Evolutionary conservation across 2,113 vertebrate genomes (phyloP).

Genomic region (Ophthalmolycus amberensis): DNA sequence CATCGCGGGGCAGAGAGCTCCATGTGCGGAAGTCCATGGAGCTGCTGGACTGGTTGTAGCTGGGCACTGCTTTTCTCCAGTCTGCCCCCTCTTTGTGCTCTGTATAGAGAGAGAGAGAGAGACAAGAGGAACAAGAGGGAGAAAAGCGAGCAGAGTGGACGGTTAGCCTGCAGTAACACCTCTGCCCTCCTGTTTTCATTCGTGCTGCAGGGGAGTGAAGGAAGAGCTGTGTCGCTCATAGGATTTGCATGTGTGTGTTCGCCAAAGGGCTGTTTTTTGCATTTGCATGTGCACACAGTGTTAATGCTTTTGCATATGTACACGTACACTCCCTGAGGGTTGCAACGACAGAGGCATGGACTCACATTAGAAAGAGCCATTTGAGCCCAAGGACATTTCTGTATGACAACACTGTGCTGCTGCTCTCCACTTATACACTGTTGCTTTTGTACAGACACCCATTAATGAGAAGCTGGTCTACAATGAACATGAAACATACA

Average conservation of each 20-base stretch:
- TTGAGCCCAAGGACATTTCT: slow-evolving; percentile 30
- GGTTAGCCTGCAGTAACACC: slow-evolving; percentile 34
- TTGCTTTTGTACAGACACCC: slow-evolving; percentile 29
- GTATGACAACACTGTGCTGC: slow-evolving; percentile 24
- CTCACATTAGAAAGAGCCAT: slow-evolving; percentile 44
- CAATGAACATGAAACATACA: slow-evolving; percentile 58
- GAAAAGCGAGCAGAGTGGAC: slow-evolving; percentile 24
- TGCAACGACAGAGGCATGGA: slow-evolving; percentile 34
- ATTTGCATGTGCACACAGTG: slow-evolving; percentile 58
- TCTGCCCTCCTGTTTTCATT: slow-evolving; percentile 14
- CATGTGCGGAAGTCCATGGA: slow-evolving; percentile 93
- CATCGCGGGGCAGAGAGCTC: slow-evolving; percentile 90
- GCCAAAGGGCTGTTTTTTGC: slow-evolving; percentile 55
- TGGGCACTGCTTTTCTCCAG: slow-evolving; percentile 94
- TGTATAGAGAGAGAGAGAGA: slow-evolving; percentile 50
- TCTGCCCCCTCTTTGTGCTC: slow-evolving; percentile 91
- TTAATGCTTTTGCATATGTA: slow-evolving; percentile 25
- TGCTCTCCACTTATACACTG: slow-evolving; percentile 30
- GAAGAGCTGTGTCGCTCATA: slow-evolving; percentile 20
- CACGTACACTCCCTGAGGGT: slow-evolving; percentile 16
- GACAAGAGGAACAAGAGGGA: neutral
- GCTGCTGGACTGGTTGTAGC: slow-evolving; percentile 93
- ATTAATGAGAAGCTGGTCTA: slow-evolving; percentile 57
- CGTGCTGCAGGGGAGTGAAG: slow-evolving; percentile 24
- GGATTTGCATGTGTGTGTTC: slow-evolving; percentile 61